phyloP scores from a whole-genome alignment of 2,113 vertebrate species.

The Varanus komodoensis region DNA sequence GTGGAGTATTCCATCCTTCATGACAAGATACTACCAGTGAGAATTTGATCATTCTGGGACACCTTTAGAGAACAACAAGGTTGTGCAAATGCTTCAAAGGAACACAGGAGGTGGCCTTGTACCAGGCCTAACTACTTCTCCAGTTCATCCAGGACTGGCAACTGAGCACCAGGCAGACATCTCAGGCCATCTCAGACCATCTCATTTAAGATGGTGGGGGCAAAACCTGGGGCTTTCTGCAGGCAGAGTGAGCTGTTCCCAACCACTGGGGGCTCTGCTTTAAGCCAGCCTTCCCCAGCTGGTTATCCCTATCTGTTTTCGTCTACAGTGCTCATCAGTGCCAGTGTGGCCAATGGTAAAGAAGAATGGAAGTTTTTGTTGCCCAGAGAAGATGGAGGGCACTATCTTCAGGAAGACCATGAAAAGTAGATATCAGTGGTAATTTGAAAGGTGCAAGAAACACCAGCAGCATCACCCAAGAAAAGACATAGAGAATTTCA shows the following conservation, averaged over 20 bases:
- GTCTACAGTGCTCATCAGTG: no score
- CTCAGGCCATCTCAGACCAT: neutral
- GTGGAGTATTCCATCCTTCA: neutral
- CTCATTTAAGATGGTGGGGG: neutral
- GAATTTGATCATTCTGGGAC: neutral
- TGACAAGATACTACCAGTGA: neutral
- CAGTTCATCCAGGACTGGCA: neutral
- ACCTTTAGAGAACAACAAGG: neutral
- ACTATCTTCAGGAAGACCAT: no score
- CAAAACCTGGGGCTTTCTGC: neutral
- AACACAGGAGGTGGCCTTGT: neutral
- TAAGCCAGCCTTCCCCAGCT: neutral
- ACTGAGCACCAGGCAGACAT: neutral
- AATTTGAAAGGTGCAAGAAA: neutral
- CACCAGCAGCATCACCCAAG: neutral
- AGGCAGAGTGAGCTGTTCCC: neutral
- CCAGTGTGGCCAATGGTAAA: no score
- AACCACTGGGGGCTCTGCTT: neutral
- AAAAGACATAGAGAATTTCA: neutral
- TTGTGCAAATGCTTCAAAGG: neutral
- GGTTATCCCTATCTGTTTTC: no score
- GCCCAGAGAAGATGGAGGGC: neutral
- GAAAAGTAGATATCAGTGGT: neutral
- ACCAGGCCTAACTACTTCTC: neutral
- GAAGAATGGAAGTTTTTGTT: no score